phyloP scores from a whole-genome alignment of 2,113 vertebrate species.

The Gambusia holbrooki region DNA sequence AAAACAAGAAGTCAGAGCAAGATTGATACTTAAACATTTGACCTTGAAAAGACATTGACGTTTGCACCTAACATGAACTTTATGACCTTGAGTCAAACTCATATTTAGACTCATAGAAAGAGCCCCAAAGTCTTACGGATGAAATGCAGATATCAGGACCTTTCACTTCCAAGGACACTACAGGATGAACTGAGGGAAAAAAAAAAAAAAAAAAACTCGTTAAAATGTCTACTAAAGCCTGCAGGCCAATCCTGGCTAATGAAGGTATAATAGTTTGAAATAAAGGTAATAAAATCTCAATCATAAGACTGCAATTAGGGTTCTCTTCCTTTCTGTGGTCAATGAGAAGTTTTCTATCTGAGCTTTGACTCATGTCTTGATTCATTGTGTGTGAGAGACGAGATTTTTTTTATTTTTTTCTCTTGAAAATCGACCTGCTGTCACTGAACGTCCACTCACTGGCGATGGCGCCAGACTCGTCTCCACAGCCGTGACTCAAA shows the following conservation, averaged over 20 bases:
- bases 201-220: slow-evolving; percentile 48
- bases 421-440: slow-evolving; percentile 21
- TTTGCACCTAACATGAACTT: slow-evolving; percentile 69
- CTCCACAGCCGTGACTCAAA: slow-evolving; percentile 45
- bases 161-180: slow-evolving; percentile 69
- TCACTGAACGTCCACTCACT: slow-evolving; percentile 29
- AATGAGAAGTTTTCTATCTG: slow-evolving; percentile 31
- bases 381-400: slow-evolving; percentile 26
- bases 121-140: slow-evolving; percentile 44
- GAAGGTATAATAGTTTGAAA: slow-evolving; percentile 63
- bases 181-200: slow-evolving; percentile 47
- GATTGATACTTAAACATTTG: not conserved
- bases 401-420: slow-evolving; percentile 6
- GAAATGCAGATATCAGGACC: slow-evolving; percentile 51
- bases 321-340: slow-evolving; percentile 1
- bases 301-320: slow-evolving; percentile 50
- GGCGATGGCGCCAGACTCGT: slow-evolving; percentile 31
- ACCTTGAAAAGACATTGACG: slow-evolving; percentile 57
- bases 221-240: slow-evolving; percentile 71
- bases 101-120: slow-evolving; percentile 41
- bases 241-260: slow-evolving; percentile 57
- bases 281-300: slow-evolving; percentile 64
- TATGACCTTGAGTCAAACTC: slow-evolving; percentile 45
- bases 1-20: not conserved
- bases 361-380: slow-evolving; percentile 39